These are phyloP conservation scores for Elysia chlorotica DNA, from an alignment of 1,140 invertebrate genomes.

Conservation along the genomic window DNA sequence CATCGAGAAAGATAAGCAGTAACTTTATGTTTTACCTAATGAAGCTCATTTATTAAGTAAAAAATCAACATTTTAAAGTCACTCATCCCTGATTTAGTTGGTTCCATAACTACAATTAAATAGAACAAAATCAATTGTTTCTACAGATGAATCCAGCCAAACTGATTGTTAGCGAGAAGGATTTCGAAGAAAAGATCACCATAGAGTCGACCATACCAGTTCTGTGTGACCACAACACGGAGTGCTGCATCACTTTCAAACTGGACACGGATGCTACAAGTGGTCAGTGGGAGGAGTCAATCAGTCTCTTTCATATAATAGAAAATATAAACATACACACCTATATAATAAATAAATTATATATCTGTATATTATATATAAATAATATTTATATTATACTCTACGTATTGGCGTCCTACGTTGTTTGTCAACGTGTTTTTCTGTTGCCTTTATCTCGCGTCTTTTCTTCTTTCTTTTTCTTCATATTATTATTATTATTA, in stretches of 20 bases:
- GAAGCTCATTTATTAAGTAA: too few species aligned
- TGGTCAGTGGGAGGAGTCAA: constrained; percentile 4
- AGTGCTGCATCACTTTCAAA: constrained; percentile 18
- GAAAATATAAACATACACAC: too few species aligned
- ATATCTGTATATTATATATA: background rate
- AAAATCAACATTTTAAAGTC: background rate
- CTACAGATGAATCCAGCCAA: constrained; percentile 4
- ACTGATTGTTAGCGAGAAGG: constrained; percentile 19
- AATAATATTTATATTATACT: too few species aligned
- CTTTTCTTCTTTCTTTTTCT: too few species aligned
- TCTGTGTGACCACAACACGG: constrained; percentile 10
- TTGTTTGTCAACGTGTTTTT: too few species aligned
- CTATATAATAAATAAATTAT: background rate
- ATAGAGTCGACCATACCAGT: constrained; percentile 24
- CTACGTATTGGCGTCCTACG: too few species aligned
- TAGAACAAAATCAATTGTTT: background rate
- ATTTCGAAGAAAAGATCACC: constrained; percentile 16
- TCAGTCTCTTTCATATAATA: too few species aligned
- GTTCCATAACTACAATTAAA: background rate
- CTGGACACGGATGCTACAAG: constrained; percentile 16
- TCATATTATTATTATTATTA: too few species aligned
- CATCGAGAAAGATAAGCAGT: too few species aligned
- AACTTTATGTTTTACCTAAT: too few species aligned
- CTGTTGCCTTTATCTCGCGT: background rate
- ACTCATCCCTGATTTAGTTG: background rate